Conservation (phyloP, 2,113 vertebrate species). For the Cyrtonyx montezumae region DNA sequence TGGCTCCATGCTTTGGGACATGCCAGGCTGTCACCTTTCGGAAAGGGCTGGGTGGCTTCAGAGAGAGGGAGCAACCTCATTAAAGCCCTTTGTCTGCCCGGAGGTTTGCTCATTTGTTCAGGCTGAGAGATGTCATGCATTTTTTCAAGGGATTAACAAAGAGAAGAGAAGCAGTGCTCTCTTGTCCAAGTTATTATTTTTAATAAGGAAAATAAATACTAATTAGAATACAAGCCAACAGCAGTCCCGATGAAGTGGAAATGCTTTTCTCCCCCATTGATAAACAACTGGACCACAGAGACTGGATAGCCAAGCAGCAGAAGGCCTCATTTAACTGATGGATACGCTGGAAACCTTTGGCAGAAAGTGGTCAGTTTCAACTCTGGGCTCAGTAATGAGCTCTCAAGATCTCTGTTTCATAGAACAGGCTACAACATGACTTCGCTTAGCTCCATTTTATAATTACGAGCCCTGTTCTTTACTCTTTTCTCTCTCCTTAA, state of each 20-base stretch:
- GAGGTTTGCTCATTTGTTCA: slow-evolving; percentile 47
- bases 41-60: not conserved
- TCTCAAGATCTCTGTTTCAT: not conserved
- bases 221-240: slow-evolving; percentile 41
- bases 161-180: not conserved
- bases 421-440: not conserved
- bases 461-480: slow-evolving; percentile 45
- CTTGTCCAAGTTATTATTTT: slow-evolving; percentile 13
- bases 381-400: slow-evolving; percentile 40
- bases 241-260: not conserved
- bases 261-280: not conserved
- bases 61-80: slow-evolving; percentile 26
- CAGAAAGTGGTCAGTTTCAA: slow-evolving; percentile 37
- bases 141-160: slow-evolving; percentile 22
- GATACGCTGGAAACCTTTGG: not conserved
- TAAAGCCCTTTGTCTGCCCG: slow-evolving; percentile 23
- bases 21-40: not conserved
- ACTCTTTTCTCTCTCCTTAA: slow-evolving; percentile 45
- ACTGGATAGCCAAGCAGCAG: not conserved
- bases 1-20: not conserved
- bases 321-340: slow-evolving; percentile 44
- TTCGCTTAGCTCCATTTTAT: slow-evolving; percentile 26
- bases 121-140: not conserved
- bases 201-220: slow-evolving; percentile 43
- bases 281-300: not conserved